Conservation (phyloP, 2,113 vertebrate species). For the Lontra canadensis region DNA sequence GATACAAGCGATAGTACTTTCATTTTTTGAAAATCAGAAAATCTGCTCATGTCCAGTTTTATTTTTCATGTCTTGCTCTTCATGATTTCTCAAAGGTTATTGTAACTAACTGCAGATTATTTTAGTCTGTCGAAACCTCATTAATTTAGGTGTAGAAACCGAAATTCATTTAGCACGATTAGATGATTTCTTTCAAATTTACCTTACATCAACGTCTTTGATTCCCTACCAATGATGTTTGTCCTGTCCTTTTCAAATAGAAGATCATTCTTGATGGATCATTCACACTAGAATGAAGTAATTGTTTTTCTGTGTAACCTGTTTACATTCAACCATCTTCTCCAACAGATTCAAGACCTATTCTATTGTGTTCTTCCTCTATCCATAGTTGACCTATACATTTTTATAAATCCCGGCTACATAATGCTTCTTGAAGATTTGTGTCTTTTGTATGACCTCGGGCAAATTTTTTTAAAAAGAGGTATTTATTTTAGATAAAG, state of each 20-base stretch:
- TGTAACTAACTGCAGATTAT: not conserved
- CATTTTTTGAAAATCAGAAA: not conserved
- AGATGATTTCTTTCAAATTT: not conserved
- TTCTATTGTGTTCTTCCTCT: not conserved
- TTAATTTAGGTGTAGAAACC: not conserved
- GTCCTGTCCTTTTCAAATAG: not conserved
- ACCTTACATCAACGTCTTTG: not conserved
- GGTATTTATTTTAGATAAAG: not conserved
- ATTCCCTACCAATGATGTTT: not conserved
- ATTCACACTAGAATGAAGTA: not conserved
- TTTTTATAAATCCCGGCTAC: conserved; percentile 41
- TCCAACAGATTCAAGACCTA: not conserved
- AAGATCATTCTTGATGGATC: not conserved
- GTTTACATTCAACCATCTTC: not conserved
- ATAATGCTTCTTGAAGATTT: conserved; percentile 8
- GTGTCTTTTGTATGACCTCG: conserved; percentile 14
- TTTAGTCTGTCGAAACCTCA: not conserved
- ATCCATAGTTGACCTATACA: not conserved
- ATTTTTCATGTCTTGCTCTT: not conserved
- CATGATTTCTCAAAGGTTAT: not conserved
- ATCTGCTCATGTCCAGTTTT: not conserved
- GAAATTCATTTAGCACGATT: not conserved
- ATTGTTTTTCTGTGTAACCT: conserved; percentile 1
- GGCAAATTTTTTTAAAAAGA: not conserved
- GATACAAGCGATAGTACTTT: not conserved